Conservation (phyloP, 2,888 invertebrate genomes). For the Pandemis corylana region DNA sequence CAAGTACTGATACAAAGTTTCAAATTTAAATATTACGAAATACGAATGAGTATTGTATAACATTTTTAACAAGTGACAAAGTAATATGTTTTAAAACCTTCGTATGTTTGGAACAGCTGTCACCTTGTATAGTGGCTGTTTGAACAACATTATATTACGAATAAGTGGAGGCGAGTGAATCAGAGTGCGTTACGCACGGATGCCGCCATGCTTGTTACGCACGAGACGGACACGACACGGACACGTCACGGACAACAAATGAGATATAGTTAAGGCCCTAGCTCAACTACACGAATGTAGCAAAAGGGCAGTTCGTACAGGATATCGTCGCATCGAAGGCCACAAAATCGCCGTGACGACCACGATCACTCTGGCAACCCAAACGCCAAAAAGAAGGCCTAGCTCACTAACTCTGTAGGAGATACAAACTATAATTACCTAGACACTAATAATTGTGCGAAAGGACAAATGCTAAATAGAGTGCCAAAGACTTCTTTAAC, state of each 20-base stretch:
- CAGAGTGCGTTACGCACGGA: conserved; percentile 39
- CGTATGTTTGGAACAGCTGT: conserved; percentile 30
- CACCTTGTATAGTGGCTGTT: conserved; percentile 26
- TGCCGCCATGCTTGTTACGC: background rate
- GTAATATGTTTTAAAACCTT: conserved; percentile 27
- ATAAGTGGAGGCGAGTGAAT: conserved; percentile 35
- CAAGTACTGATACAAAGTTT: background rate
- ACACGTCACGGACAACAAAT: background rate
- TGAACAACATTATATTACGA: conserved; percentile 27
- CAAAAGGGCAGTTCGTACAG: too few species aligned
- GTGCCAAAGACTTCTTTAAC: too few species aligned
- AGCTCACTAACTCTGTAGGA: too few species aligned
- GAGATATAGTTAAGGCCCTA: too few species aligned
- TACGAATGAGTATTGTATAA: background rate
- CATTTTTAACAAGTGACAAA: background rate
- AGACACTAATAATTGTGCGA: too few species aligned
- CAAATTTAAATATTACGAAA: background rate
- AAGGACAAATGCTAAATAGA: too few species aligned
- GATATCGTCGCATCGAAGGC: too few species aligned
- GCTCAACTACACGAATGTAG: too few species aligned
- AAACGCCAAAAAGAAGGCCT: too few species aligned
- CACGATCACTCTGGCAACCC: too few species aligned
- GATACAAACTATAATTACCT: too few species aligned
- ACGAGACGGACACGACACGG: conserved; percentile 13
- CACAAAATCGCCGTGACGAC: too few species aligned